phyloP scores from a whole-genome alignment of 2,113 vertebrate species.

The Pangasianodon gigas region DNA sequence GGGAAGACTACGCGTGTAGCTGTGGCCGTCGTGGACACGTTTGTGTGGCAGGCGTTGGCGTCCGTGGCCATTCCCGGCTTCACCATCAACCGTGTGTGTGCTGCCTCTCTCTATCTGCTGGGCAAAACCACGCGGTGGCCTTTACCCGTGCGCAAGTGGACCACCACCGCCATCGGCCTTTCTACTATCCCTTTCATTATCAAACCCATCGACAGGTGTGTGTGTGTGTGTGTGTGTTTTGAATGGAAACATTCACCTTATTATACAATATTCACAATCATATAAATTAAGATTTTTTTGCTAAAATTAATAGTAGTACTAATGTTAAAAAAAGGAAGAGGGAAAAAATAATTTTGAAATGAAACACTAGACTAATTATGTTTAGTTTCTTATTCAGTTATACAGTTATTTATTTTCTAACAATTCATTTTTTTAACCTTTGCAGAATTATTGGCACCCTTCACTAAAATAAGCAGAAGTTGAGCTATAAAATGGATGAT shows the following conservation, averaged over 20 bases:
- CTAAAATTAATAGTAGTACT: neutral
- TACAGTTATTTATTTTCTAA: neutral
- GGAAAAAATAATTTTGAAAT: neutral
- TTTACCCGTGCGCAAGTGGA: conserved; percentile 85
- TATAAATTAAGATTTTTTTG: neutral
- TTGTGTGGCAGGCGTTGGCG: conserved; percentile 93
- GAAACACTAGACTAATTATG: neutral
- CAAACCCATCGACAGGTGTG: conserved; percentile 91
- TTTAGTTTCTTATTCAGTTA: neutral
- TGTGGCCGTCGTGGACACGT: conserved; percentile 87
- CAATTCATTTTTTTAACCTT: neutral
- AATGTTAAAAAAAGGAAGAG: neutral
- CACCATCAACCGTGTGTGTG: conserved; percentile 94
- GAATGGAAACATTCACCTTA: neutral
- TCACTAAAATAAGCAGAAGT: neutral
- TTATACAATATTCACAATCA: neutral
- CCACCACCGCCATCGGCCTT: conserved; percentile 89
- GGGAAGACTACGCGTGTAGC: conserved; percentile 71
- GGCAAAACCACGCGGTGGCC: conserved; percentile 84
- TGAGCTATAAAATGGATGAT: neutral
- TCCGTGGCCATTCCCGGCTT: conserved; percentile 91
- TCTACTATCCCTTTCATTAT: conserved; percentile 91
- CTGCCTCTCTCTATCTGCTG: conserved; percentile 83
- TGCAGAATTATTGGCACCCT: neutral
- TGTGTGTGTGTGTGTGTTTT: conserved; percentile 62